Evolutionary conservation across 2,797 vertebrate genomes (phyloP), one percentile per base, ranked within the genome.

Genomic region (Helarctos malayanus): DNA sequence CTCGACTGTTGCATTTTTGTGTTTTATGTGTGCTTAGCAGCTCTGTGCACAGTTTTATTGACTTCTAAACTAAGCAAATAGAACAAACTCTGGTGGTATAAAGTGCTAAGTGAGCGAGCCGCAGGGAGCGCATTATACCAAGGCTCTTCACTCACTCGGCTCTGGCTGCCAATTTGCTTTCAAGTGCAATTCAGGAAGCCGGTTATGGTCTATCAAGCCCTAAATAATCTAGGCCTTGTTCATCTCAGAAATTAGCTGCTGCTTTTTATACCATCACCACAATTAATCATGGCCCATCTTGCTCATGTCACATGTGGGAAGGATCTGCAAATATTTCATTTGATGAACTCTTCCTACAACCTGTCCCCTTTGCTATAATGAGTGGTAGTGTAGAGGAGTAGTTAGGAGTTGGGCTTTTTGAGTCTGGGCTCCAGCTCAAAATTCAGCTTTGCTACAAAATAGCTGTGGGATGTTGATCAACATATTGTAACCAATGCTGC

Each of bases 21-120:
- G 47, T 94, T 96, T 95, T 89, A n/a, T 81, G 47, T 93, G 27
- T 85, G 35, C 41, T 87, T 83, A 87, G 82, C 75, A 96, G 71
- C 83, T 84, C 59, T 89, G 23, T 47, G 79, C 56, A 69, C 54
- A 19, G n/a, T 76, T 95, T 96, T 96, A 88, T 82, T 97, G 93
- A 96, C 89, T 96, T 94, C 89, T 93, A 95, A 93, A 94, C 59
- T 93, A 97, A 94, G 94, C 71, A 95, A 92, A 96, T 75, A 89
- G 82, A 95, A 92, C 21, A 75, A 76, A 90, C 76, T 92, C 38
- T 90, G 83, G 89, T 85, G 76, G 89, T 69, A 29, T 76, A 84
- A 94, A 95, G 86, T 83, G 83, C 89, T 94, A 52, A 97, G 88
- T 73, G 79, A 96, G 59, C 0, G 13, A 96, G 84, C 93, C 5